Base-by-base conservation (phyloP, 1,140 invertebrate genomes). In the Listronotus oregonensis region DNA sequence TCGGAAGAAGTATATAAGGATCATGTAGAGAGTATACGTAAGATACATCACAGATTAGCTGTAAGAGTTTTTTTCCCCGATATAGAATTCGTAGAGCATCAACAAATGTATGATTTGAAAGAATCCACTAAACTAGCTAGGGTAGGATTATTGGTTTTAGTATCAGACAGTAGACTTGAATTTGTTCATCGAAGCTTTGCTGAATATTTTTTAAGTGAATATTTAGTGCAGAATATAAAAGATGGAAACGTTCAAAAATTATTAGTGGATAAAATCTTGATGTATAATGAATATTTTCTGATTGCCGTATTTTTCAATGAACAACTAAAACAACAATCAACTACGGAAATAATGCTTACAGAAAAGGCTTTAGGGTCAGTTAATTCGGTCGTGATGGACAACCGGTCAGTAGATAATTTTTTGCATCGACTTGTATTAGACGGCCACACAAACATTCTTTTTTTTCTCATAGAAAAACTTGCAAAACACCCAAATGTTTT, bases 161-260 rank as follows among this genome's bases (percentile, higher is more conserved):
- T n/a, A 11, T n/a, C 47, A 10, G 34, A 37, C 3, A 37, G 8
- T 37, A 50, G 47, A 31, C 21, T 50, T 10, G 21, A n/a, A 4
- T 50, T 50, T 31, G 21, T 50, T 18, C 47, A 50, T 50, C 15
- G 47, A 27, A 50, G 21, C 18, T 50, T 50, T 50, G 47, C 47
- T 0, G 47, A 50, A 21, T 50, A 21, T 50, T 50, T 50, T 18
- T 12, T 50, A n/a, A 31, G 15, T 12, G 47, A 50, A 21, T 50
- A 50, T 50, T 50, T 27, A 27, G 18, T 31, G 4, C 9, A 21
- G 12, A 27, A 18, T 21, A 18, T 50, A 11, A 18, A 50, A 9
- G 5, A 10, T 9, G 21, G 15, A 9, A 6, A 21, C 5, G n/a
- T 31, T 3, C 47, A 50, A 50, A 50, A 50, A 31, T 18, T 50